Evolutionary conservation across 2,113 vertebrate species (phyloP).

Genomic region (Heptranchias perlo): DNA sequence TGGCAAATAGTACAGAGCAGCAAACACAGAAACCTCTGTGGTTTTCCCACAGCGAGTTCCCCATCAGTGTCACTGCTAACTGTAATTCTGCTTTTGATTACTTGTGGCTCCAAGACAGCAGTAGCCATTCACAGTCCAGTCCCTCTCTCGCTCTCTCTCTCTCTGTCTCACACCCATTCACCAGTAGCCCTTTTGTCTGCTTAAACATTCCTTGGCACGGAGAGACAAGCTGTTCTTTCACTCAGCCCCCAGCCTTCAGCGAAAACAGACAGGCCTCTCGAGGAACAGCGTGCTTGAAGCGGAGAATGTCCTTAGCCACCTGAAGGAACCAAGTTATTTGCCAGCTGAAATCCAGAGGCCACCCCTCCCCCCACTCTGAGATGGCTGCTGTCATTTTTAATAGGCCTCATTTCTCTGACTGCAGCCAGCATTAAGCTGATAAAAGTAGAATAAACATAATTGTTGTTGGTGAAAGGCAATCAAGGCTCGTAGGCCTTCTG

Average conservation of each 20-base stretch:
- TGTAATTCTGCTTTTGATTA: not conserved
- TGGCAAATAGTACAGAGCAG: not conserved
- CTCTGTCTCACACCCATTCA: not conserved
- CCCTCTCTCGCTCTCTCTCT: not conserved
- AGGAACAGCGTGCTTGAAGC: not conserved
- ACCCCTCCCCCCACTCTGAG: not conserved
- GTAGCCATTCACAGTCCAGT: not conserved
- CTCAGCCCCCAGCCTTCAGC: not conserved
- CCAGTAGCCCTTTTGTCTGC: not conserved
- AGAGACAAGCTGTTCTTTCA: not conserved
- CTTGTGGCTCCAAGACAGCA: not conserved
- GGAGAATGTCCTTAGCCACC: not conserved
- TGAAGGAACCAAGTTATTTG: not conserved
- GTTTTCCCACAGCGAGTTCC: not conserved
- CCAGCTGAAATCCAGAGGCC: not conserved
- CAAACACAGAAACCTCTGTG: not conserved
- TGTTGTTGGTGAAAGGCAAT: not conserved
- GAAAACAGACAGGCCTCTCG: not conserved
- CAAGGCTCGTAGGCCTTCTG: too few relatives aligned
- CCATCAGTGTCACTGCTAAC: not conserved
- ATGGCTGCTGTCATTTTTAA: not conserved
- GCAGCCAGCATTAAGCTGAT: not conserved
- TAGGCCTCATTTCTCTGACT: not conserved
- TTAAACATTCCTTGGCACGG: not conserved
- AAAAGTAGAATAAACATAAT: not conserved